A percentile compares a stretch with the other conserved stretches of the same genome.
Conservation (phyloP, 2,113 vertebrate species). For the Catagonus wagneri region DNA sequence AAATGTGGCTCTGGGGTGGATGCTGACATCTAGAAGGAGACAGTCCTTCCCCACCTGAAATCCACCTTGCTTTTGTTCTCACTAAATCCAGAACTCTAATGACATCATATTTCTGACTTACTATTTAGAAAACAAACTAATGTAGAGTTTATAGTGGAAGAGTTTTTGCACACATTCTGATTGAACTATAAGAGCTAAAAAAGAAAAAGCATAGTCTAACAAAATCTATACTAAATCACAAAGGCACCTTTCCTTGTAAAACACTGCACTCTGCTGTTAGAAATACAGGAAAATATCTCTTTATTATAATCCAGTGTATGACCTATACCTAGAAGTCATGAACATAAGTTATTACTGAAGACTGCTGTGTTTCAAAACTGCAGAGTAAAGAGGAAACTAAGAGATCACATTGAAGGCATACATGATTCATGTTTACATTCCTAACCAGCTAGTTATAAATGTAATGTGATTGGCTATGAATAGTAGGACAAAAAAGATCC, state of each 20-base stretch:
- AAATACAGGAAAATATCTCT: conserved; percentile 61
- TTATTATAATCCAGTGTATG: not conserved
- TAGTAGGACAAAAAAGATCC: not conserved
- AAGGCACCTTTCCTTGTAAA: conserved; percentile 76
- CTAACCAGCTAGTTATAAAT: not conserved
- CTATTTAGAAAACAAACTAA: conserved; percentile 31
- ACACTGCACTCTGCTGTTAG: conserved; percentile 87
- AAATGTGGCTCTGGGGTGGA: conserved; percentile 91
- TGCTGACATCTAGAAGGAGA: conserved; percentile 63
- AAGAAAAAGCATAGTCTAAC: not conserved
- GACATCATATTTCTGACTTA: not conserved
- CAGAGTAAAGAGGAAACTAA: not conserved
- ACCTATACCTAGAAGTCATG: not conserved
- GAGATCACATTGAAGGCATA: not conserved
- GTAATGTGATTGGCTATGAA: not conserved
- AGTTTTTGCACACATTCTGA: not conserved
- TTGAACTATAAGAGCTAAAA: not conserved
- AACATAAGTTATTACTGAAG: not conserved
- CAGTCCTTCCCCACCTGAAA: not conserved
- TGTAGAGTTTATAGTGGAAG: not conserved
- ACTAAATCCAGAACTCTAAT: conserved; percentile 57
- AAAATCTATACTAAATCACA: conserved; percentile 51
- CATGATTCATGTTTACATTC: not conserved
- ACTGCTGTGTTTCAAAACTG: not conserved
- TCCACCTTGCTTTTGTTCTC: conserved; percentile 30